Evolutionary conservation across 2,888 invertebrate genomes (phyloP), one percentile per base, ranked within the genome.

Genomic region (Mesodorylaimus sp.): DNA sequence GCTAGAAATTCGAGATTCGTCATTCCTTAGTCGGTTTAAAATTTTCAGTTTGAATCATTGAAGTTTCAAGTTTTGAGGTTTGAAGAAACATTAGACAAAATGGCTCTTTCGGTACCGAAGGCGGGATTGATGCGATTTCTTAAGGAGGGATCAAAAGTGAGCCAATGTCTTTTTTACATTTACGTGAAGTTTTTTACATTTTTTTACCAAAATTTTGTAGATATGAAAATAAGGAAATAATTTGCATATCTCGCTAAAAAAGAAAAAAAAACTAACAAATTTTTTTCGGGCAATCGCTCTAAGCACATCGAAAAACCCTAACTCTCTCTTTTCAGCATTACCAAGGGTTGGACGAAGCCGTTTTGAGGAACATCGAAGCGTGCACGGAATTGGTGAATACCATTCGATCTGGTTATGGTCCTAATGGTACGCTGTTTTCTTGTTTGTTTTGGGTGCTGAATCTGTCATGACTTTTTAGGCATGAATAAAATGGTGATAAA

Each of bases 401-500:
- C 54, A 81, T 95, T 25, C 79, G 83, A 56, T 85, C 93, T 24
- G 86, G 93, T 1, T 97, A 88, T 69, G 97, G 97, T 0, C 97
- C 97, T 7, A 89, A 89, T 73, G 97, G 95, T 59, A 83, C 83
- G 85, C 42, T 25, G 38, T n/a, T 2, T 43, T 44, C 26, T 28
- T 13, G 5, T 3, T 3, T 42, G 42, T 42, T 36, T 36, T 36
- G 36, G 19, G 36, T 13, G 10, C 36, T 13, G 36, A 36, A 36
- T 13, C 36, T n/a, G 36, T 10, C 10, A n/a, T 13, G 16, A 47
- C 38, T 38, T 53, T 62, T 25, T 52, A 72, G 74, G 74, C 49
- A 72, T 74, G 63, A 97, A 97, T 70, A 99, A 99, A 75, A 93
- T 99, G 85, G 82, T 99, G 24, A 95, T 99, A 52, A 99, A 97